Evolutionary conservation across 2,113 vertebrate species (phyloP).

Genomic region (Fregetta grallaria): DNA sequence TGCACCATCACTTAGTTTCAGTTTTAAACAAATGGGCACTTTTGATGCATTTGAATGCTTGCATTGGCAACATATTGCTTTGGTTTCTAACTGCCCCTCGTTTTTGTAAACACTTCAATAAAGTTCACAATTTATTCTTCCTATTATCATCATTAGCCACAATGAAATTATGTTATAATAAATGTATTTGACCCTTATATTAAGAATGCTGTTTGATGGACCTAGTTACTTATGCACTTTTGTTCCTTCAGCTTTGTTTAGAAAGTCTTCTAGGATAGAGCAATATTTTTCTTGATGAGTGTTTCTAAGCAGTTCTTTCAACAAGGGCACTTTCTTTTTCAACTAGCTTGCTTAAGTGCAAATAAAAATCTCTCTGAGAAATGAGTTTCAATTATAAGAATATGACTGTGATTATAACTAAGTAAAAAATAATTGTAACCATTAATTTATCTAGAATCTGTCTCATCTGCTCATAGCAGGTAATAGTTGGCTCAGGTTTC

Average conservation of each 20-base stretch:
- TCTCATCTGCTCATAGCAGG: background rate
- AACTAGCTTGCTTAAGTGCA: background rate
- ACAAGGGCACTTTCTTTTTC: background rate
- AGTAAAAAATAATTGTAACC: background rate
- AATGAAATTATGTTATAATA: background rate
- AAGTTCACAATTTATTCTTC: background rate
- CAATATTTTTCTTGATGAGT: background rate
- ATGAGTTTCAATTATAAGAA: background rate
- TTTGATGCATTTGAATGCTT: background rate
- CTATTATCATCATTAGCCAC: background rate
- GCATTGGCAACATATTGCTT: background rate
- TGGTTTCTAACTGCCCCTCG: background rate
- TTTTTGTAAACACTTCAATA: background rate
- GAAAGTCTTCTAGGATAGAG: background rate
- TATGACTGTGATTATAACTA: background rate
- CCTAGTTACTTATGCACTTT: background rate
- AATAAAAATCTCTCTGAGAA: background rate
- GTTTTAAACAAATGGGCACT: background rate
- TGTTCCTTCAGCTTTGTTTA: background rate
- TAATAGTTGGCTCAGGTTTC: background rate
- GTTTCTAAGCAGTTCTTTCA: background rate
- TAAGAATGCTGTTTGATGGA: background rate
- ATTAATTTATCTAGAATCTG: background rate
- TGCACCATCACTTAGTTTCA: background rate
- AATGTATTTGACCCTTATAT: background rate